Percentiles rank a stretch among this genome's conserved stretches.
Evolutionary conservation across 2,113 vertebrate genomes (phyloP).

Genomic region (Pycnonotus jocosus): DNA sequence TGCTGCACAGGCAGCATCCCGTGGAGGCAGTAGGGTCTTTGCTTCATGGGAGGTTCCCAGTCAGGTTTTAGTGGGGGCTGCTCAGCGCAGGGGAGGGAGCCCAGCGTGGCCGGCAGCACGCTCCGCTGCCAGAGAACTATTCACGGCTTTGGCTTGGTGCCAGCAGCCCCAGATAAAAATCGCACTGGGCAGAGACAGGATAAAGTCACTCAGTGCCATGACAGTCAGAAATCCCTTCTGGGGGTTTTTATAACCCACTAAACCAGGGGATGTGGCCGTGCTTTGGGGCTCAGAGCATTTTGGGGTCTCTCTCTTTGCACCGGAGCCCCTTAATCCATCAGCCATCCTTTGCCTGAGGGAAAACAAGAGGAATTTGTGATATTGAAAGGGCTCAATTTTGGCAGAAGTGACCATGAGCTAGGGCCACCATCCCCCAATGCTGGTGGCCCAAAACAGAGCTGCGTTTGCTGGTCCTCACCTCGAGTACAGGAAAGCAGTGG

Average conservation of each 20-base stretch:
- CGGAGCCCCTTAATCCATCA: not conserved
- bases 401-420: fast-evolving
- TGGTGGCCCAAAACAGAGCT: fast-evolving
- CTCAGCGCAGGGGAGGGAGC: not conserved
- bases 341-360: not conserved
- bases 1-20: not conserved
- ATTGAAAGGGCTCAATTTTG: fast-evolving
- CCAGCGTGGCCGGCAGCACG: not conserved
- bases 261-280: fast-evolving
- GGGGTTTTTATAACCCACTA: not conserved
- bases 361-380: not conserved
- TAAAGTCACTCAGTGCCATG: not conserved
- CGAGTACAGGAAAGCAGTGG: not conserved
- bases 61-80: not conserved
- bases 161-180: conserved; percentile 15
- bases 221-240: not conserved
- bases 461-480: not conserved
- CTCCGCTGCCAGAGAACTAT: conserved; percentile 9
- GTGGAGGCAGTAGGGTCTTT: fast-evolving
- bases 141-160: not conserved
- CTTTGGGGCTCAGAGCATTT: fast-evolving
- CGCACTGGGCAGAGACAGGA: not conserved
- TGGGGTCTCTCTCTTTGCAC: not conserved
- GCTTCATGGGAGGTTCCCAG: fast-evolving
- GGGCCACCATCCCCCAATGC: fast-evolving